Evolutionary conservation across 2,113 vertebrate species (phyloP).

Genomic region (Megalops atlanticus): DNA sequence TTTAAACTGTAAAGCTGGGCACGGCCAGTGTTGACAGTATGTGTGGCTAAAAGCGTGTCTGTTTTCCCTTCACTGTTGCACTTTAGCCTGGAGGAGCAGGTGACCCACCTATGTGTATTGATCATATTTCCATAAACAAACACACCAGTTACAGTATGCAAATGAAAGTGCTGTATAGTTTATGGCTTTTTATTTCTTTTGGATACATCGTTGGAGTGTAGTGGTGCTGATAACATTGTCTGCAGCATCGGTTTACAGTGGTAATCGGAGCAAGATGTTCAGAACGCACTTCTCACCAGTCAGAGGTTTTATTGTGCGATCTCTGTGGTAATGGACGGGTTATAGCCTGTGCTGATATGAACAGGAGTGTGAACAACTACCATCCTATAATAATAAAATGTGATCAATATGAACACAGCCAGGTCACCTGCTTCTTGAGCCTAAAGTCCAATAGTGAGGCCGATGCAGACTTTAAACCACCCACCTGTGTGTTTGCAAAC

Average conservation of each 20-base stretch:
- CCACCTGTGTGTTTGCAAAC: too few species aligned
- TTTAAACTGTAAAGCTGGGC: too few species aligned
- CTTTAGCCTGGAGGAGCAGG: neutral
- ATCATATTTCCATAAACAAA: neutral
- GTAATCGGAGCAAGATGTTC: neutral
- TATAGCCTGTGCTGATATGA: neutral
- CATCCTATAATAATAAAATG: neutral
- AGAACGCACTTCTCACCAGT: neutral
- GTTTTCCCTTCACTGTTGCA: neutral
- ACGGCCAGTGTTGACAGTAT: too few species aligned
- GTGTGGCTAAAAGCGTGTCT: neutral
- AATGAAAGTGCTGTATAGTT: neutral
- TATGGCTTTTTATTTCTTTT: neutral
- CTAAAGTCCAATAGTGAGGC: too few species aligned
- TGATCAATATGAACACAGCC: neutral
- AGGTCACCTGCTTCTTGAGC: too few species aligned
- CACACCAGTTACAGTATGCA: neutral
- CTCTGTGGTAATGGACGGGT: neutral
- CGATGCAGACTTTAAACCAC: too few species aligned
- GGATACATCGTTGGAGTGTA: neutral
- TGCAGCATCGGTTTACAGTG: neutral
- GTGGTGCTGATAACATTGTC: constrained; percentile 4
- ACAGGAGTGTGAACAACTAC: neutral
- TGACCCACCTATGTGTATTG: neutral
- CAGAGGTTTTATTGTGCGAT: neutral